phyloP scores from a whole-genome alignment of 1,140 invertebrate genomes.

The Trachymyrmex cornetzi region DNA sequence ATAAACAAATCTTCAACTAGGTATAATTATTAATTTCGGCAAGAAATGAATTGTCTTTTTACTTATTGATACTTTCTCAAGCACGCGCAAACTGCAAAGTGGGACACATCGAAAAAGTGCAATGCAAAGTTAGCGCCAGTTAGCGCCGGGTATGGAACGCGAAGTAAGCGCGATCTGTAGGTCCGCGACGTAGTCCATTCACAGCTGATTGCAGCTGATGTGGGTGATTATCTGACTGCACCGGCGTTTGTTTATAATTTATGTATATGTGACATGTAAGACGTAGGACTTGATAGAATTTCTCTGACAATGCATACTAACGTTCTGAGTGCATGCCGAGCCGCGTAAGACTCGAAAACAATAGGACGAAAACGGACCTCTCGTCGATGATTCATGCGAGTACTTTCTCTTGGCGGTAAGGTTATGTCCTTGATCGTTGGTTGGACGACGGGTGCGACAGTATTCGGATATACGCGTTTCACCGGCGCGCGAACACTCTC shows the following conservation, averaged over 20 bases:
- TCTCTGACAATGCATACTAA: neutral
- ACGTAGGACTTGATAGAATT: neutral
- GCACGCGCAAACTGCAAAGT: too few species aligned
- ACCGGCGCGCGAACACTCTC: neutral
- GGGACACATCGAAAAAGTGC: too few species aligned
- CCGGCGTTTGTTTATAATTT: conserved; percentile 6
- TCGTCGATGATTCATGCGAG: neutral
- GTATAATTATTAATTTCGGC: too few species aligned
- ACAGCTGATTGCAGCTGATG: neutral
- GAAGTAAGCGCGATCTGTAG: too few species aligned
- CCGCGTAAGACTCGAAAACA: neutral
- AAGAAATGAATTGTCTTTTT: too few species aligned
- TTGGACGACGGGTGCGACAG: neutral
- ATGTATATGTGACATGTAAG: neutral
- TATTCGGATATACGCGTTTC: neutral
- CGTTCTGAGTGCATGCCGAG: neutral
- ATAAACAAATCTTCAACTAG: too few species aligned
- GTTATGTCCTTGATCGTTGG: conserved; percentile 28
- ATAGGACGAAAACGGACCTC: neutral
- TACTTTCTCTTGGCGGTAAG: neutral
- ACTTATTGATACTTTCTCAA: too few species aligned
- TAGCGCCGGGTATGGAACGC: too few species aligned
- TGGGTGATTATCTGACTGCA: neutral
- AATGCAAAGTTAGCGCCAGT: too few species aligned
- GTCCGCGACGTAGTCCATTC: neutral